Evolutionary conservation across 1,140 invertebrate species (phyloP).

Genomic region (Nomia melanderi): DNA sequence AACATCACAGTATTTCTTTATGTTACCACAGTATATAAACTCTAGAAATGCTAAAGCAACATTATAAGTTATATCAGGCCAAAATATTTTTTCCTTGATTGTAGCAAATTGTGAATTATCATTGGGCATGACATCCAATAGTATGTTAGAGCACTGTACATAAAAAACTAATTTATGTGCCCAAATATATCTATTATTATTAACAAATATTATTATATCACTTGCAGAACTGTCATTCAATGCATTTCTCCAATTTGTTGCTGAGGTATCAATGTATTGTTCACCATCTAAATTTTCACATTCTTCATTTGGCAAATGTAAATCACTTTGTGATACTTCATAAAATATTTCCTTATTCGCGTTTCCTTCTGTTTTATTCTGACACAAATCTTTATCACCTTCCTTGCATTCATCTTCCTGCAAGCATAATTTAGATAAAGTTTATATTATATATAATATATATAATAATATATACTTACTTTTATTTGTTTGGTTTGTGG

Average conservation of each 20-base stretch:
- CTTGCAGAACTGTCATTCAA: slow-evolving; percentile 76
- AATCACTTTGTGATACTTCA: not conserved
- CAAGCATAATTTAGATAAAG: not conserved
- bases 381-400: not conserved
- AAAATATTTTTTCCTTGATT: slow-evolving; percentile 72
- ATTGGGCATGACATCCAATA: slow-evolving; percentile 71
- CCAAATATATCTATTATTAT: slow-evolving; percentile 73
- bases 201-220: slow-evolving; percentile 76
- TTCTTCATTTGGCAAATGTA: slow-evolving; percentile 7
- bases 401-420: slow-evolving; percentile 27
- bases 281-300: slow-evolving; percentile 32
- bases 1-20: slow-evolving; percentile 59
- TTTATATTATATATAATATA: not conserved
- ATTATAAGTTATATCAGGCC: slow-evolving; percentile 65
- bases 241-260: slow-evolving; percentile 70
- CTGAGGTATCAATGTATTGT: slow-evolving; percentile 58
- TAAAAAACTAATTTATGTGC: slow-evolving; percentile 78
- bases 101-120: slow-evolving; percentile 50
- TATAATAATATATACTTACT: slow-evolving; percentile 1
- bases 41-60: slow-evolving; percentile 76
- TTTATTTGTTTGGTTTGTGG: not conserved
- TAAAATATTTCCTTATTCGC: not conserved
- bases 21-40: slow-evolving; percentile 78
- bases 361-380: not conserved
- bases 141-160: slow-evolving; percentile 74